Evolutionary conservation across 2,113 vertebrate species (phyloP).

Genomic region (Apteryx mantelli): DNA sequence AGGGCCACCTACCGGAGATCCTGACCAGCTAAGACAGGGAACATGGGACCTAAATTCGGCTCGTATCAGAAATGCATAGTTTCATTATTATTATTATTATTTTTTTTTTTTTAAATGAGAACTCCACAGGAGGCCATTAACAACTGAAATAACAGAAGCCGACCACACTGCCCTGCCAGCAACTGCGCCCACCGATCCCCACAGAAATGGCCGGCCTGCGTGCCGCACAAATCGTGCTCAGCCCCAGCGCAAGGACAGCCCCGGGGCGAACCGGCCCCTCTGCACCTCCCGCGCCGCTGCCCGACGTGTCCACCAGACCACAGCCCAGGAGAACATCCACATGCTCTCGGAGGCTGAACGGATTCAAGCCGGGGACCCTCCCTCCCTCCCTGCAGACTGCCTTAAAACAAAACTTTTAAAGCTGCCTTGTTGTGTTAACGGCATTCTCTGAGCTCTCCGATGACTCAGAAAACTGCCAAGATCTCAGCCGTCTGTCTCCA

Average conservation of each 20-base stretch:
- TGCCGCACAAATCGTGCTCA: background rate
- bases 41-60: accelerated
- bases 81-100: background rate
- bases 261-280: accelerated
- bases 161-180: background rate
- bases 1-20: background rate
- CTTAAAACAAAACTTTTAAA: background rate
- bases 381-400: background rate
- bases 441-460: background rate
- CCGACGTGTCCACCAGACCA: no score
- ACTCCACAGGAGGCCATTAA: background rate
- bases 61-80: background rate
- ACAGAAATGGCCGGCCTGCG: background rate
- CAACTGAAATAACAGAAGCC: background rate
- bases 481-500: background rate
- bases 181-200: background rate
- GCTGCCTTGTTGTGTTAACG: background rate
- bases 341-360: background rate
- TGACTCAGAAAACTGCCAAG: background rate
- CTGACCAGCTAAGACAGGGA: background rate
- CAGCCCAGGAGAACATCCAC: no score
- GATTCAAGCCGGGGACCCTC: background rate
- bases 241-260: background rate
- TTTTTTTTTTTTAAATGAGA: background rate
- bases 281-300: no score